Base-by-base conservation (phyloP, 30 jellyfish, hydroid and myxozoan species). In the Chironex yamaguchii region DNA sequence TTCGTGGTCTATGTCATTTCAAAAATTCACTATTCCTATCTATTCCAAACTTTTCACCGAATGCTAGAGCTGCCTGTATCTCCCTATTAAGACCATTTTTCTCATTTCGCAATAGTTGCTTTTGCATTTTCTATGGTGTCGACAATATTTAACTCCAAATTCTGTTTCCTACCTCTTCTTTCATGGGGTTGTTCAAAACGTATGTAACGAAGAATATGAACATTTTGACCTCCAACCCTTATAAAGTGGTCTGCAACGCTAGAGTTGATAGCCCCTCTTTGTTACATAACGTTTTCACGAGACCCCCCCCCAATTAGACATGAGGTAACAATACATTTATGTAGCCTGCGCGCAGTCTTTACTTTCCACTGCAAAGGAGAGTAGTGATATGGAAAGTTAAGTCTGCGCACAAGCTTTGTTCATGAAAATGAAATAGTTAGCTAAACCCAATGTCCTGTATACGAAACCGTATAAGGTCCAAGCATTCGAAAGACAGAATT, bases 41-140 rank as follows among this genome's bases (percentile, higher is more conserved):
- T 23, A 69, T 35, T 2, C 82, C 66, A 35, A 4, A 35, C 24
- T 69, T 31, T 35, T 69, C 28, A 35, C 67, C 23, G 23, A 69
- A 31, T 30, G 36, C 82, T 4, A 69, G 4, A 2, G 66, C 72
- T 69, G 82, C 82, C 29, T 69, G 67, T 14, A 69, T 69, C 27
- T 69, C 82, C 28, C 36, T 17, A 3, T 69, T 25, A 22, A 69
- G 64, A 4, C 75, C 29, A 35, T 35, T 69, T 20, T 20, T 23
- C 14, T 69, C 75, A 12, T 69, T 25, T 35, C 82, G 27, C 54
- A 69, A 63, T 24, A 26, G 82, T 69, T 30, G 67, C 67, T 29
- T 69, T 36, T 30, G 67, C 67, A 30, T 34, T 67, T 69, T 69
- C 82, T 67, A 69, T 23, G 34, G 4, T n/a, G 23, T 69, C 74